Conservation (phyloP, 2,113 vertebrate genomes). For the Chamaetylas fuelleborni region DNA sequence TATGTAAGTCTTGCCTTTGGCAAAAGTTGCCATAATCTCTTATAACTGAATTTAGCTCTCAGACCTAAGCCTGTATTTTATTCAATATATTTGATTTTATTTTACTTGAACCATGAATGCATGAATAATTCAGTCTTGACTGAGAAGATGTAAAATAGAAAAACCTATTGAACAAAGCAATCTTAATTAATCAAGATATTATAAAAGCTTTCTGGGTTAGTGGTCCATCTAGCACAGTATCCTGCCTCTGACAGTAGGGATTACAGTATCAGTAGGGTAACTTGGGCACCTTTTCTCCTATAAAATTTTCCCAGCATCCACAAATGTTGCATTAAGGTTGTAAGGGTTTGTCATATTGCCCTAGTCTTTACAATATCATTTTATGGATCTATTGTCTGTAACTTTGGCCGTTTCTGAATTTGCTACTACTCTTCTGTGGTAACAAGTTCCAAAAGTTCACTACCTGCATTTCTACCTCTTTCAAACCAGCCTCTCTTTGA, state of each 20-base stretch:
- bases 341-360: background rate
- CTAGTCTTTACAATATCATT: background rate
- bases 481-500: background rate
- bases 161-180: background rate
- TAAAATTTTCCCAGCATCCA: background rate
- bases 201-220: background rate
- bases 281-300: background rate
- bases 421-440: background rate
- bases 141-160: background rate
- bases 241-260: background rate
- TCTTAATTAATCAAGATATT: background rate
- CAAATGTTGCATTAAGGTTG: background rate
- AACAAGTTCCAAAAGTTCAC: background rate
- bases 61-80: background rate
- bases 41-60: background rate
- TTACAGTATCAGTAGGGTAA: background rate
- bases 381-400: background rate
- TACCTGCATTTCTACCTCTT: background rate
- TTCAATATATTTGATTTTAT: background rate
- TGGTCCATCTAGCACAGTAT: background rate
- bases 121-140: background rate
- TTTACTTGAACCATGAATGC: background rate
- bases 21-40: background rate
- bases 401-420: background rate
- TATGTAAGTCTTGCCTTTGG: background rate